Base-by-base conservation (phyloP, 2,888 invertebrate genomes). In the Biston betularia region DNA sequence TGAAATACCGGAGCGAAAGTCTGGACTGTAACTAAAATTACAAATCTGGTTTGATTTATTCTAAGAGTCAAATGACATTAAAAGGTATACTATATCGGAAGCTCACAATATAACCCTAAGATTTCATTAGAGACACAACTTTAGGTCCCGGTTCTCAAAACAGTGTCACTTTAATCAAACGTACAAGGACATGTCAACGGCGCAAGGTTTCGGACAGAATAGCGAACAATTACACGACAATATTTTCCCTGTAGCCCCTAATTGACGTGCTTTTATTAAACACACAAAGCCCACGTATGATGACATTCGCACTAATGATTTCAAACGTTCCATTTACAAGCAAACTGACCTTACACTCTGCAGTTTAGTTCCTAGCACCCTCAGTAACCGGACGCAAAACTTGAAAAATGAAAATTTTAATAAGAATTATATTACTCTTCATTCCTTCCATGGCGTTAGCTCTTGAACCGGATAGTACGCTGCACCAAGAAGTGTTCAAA, bases 221-320 rank as follows among this genome's bases (percentile, higher is more conserved):
- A 71, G 80, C 78, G 82, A 83, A 83, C 84, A 85, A 86, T 84
- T 79, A 76, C 76, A 73, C 63, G 83, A 83, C 84, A 89, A 91
- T 89, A 89, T 92, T 92, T 79, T 83, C 84, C 79, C 84, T 83
- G 79, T 79, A 73, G 72, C 78, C 74, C 75, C 74, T 93, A 92
- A 93, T 92, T 92, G 92, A 93, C 91, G 78, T 84, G 85, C 80
- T 76, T 86, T 82, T 78, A 85, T 83, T 86, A 84, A 81, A 78
- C 84, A 83, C 82, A 87, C 80, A 83, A 83, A 79, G 76, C 76
- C 66, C 68, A 67, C 57, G 68, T 64, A 59, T 74, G 75, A 76
- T 83, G 82, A 81, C 86, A 87, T 79, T 79, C 76, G 70, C 74
- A 73, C 83, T 90, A 92, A 91, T 89, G 89, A 88, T 84, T 79